Percentiles rank a stretch among this genome's conserved stretches.
Conservation (phyloP, 1,140 invertebrate species). For the Calliphora vicina region DNA sequence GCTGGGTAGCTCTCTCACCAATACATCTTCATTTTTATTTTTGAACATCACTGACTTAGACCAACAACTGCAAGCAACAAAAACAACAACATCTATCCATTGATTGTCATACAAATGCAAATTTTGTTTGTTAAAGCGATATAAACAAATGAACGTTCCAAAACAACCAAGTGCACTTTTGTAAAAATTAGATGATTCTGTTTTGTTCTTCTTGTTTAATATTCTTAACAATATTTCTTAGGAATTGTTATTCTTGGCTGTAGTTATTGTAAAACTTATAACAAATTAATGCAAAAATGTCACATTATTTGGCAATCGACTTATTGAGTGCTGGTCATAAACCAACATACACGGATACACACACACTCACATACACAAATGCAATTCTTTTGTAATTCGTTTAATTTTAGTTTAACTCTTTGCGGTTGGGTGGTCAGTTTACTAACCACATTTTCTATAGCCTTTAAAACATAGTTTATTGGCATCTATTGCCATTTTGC, state of each 20-base stretch:
- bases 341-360: not conserved
- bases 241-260: constrained; percentile 7
- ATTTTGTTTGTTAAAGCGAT: not conserved
- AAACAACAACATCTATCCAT: not conserved
- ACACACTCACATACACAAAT: not conserved
- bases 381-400: not conserved
- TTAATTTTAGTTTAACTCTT: not conserved
- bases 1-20: too few species aligned
- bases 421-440: too few species aligned
- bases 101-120: not conserved
- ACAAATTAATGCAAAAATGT: constrained; percentile 34
- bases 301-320: constrained; percentile 32
- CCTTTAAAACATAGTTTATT: too few species aligned
- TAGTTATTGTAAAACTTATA: not conserved
- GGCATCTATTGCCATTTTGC: too few species aligned
- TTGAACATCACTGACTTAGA: too few species aligned
- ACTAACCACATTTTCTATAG: too few species aligned
- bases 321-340: constrained; percentile 6
- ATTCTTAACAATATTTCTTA: constrained; percentile 22
- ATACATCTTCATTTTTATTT: too few species aligned
- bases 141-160: too few species aligned
- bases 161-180: not conserved
- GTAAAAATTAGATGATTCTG: not conserved
- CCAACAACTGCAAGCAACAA: too few species aligned
- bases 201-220: not conserved